Evolutionary conservation across 2,888 invertebrate genomes (phyloP), one percentile per base, ranked within the genome.

Genomic region (Lamellibrachia columna): DNA sequence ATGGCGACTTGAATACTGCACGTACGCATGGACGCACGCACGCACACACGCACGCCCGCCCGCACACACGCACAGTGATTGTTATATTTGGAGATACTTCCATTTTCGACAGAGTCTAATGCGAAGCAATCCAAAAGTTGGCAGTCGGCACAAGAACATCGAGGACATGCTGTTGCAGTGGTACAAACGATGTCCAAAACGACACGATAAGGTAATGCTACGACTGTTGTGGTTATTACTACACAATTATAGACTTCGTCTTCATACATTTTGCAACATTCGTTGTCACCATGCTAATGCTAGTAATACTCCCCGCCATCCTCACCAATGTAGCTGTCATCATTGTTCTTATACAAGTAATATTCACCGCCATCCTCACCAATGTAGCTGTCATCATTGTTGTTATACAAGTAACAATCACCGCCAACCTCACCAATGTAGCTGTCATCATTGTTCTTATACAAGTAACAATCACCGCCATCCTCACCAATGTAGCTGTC

Each of bases 121-220:
- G 75, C 75, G 75, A 22, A 75, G 75, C 22, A 75, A 75, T 15
- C 75, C 75, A 22, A 75, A 75, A 15, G 75, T 75, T 4, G 75
- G 75, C 75, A 75, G 75, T 75, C 53, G 91, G 3, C 55, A 1
- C 55, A 40, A 53, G 53, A 91, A 55, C 58, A 91, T 91, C n/a
- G 91, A 91, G 58, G 91, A 91, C 9, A 91, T 91, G 91, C 58
- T 91, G 6, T 7, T 58, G 53, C 91, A 91, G 55, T 91, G 91
- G 91, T 91, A 55, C 55, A 91, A 91, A 53, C 52, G 55, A 11
- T 91, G 91, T 91, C 91, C 91, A 53, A 91, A 91, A 28, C 53
- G 58, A 28, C 53, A 55, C 55, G 91, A 91, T n/a, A 91, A 91
- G 55, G 91, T 91, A 6, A 75, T 22, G 75, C n/a, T 75, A 22